Evolutionary conservation across 1,140 invertebrate genomes (phyloP).

Genomic region (Leptonema lineaticorne): DNA sequence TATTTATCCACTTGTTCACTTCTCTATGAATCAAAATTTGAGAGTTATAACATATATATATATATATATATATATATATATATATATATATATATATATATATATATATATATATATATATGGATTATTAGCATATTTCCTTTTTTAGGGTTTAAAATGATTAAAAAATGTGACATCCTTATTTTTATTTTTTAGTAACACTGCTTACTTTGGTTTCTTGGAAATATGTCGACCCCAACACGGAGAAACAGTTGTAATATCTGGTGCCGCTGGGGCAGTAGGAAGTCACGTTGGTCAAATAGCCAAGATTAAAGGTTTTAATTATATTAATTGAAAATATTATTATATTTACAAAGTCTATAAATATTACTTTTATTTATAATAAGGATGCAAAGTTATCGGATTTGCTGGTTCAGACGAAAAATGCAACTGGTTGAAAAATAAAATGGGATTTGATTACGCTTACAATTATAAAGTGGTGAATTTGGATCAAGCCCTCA

Average conservation of each 20-base stretch:
- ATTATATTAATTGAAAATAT: neutral
- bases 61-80: too few species aligned
- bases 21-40: too few species aligned
- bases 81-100: too few species aligned
- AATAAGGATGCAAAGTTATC: conserved; percentile 50
- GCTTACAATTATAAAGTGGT: conserved; percentile 65
- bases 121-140: too few species aligned
- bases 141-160: neutral
- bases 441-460: conserved; percentile 61
- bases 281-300: conserved; percentile 66
- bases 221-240: conserved; percentile 59
- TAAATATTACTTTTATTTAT: neutral
- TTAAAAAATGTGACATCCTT: neutral
- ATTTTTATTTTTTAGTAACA: conserved; percentile 53
- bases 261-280: conserved; percentile 62
- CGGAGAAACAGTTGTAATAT: conserved; percentile 62
- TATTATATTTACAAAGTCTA: neutral
- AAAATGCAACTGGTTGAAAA: conserved; percentile 62
- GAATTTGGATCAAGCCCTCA: conserved; percentile 55
- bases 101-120: too few species aligned
- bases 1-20: too few species aligned
- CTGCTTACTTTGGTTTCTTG: conserved; percentile 65
- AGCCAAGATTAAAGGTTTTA: conserved; percentile 58
- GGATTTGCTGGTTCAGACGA: conserved; percentile 64
- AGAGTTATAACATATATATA: too few species aligned